These are phyloP conservation scores for Pogonophryne albipinna DNA, from an alignment of 2,797 vertebrate genomes.

Conservation along the genomic window DNA sequence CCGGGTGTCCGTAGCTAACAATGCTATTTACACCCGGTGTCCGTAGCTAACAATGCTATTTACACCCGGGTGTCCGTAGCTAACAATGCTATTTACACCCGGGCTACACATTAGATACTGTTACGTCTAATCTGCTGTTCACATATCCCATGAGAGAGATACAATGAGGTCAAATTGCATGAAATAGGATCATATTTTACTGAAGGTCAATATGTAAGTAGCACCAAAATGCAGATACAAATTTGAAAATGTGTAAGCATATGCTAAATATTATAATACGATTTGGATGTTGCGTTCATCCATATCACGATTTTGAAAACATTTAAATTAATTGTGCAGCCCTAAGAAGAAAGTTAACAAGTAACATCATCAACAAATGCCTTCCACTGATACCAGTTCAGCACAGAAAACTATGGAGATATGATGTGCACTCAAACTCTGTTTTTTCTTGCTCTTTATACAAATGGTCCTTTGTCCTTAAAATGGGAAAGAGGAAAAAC, in stretches of 20 bases:
- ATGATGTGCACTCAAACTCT: not conserved
- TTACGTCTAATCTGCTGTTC: conserved; percentile 37
- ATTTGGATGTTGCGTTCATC: too few relatives aligned
- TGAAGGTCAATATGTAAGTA: conserved; percentile 55
- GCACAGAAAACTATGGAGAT: not conserved
- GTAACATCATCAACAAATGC: not conserved
- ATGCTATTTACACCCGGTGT: too few relatives aligned
- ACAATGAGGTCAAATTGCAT: conserved; percentile 34
- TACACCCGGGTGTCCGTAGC: too few relatives aligned
- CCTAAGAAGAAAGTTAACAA: too few relatives aligned
- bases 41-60: too few relatives aligned
- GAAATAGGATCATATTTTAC: conserved; percentile 43
- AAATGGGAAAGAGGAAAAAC: conserved; percentile 10
- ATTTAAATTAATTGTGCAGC: too few relatives aligned
- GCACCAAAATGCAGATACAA: too few relatives aligned
- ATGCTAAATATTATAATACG: not conserved
- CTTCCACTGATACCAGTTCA: not conserved
- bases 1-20: too few relatives aligned
- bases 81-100: too few relatives aligned
- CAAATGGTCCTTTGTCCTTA: conserved; percentile 1
- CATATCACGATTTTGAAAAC: too few relatives aligned
- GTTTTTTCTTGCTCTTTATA: not conserved
- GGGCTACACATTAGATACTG: too few relatives aligned
- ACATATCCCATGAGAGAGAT: conserved; percentile 23
- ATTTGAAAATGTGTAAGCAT: not conserved